Evolutionary conservation across 2,113 vertebrate species (phyloP), one percentile per base, ranked within the genome.

Genomic region (Planiliza haematocheilus): DNA sequence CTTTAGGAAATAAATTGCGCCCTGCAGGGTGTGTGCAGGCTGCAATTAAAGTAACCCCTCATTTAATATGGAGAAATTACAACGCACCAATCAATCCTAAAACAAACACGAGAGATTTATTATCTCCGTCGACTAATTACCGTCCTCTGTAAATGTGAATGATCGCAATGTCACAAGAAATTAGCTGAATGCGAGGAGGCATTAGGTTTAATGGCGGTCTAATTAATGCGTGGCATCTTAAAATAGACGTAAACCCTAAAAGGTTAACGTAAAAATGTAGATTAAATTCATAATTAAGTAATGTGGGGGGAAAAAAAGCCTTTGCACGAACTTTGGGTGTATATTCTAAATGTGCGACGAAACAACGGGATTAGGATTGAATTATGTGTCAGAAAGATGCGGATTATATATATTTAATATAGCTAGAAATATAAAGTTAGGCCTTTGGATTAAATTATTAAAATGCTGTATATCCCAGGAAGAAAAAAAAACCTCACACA

Each of bases 51-150:
- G 68, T 57, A 74, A 68, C 68, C 78, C 58, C 67, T 73, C 81
- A 83, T 86, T 84, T 79, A 62, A 74, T 53, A 41, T 51, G 74
- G 63, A 65, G 48, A 62, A 73, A 79, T 77, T 56, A 82, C 78
- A 83, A 79, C 70, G 77, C 66, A 64, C 58, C 55, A 70, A 84
- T 77, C 76, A 75, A 57, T 67, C 16, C 21, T 73, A 84, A 88
- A 92, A 85, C 63, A 89, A 92, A 90, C 80, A 71, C n/a, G 10
- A 17, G 64, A 85, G 88, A 92, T 93, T 90, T 91, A 92, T 88
- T 79, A 67, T 88, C 70, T 84, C 52, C 55, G 51, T 64, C 55
- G 45, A 39, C 78, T 91, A 89, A 90, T 91, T 83, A 89, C 72
- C 30, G 24, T 77, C 69, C 21, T 55, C 70, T 42, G 72, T 77